Base-by-base conservation (phyloP, 2,888 invertebrate species). In the Entomobrya proxima region DNA sequence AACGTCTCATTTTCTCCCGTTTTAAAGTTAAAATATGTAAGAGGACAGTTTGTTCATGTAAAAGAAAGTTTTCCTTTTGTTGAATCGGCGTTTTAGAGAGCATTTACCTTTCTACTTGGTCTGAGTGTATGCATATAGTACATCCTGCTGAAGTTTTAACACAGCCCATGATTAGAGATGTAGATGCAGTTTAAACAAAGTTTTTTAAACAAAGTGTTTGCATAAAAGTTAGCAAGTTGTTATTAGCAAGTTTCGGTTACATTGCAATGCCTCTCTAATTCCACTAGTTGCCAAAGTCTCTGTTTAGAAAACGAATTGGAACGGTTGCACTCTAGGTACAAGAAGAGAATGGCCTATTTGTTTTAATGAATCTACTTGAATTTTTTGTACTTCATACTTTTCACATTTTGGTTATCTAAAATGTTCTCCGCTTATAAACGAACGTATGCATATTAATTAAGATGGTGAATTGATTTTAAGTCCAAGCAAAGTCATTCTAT, bases 311-410 rank as follows among this genome's bases (percentile, higher is more conserved):
- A 11, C 27, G n/a, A 18, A 6, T 2, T 50, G 50, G 50, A 3
- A 15, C 11, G 7, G 5, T 15, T 47, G 13, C 2, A 11, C 15
- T 47, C 7, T 50, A 7, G 50, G 32, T 32, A 24, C 24, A 2
- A 7, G 21, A 27, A 27, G 55, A 32, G 47, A 44, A 74, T 74
- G 72, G 47, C 30, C 40, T 30, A 47, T 52, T 75, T 75, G 55
- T 50, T 75, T 75, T 75, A 75, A 75, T 75, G 75, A 75, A 18
- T 55, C 13, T 55, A 52, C 75, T 75, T 27, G 3, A 11, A 6
- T 27, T 27, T 55, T 5, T 55, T 15, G 24, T 55, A 24, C 18
- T 2, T 2, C 7, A 7, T 50, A 55, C 9, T 55, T 55, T 55
- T 11, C 15, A 11, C 15, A 5, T 18, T 13, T 3, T 24, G 24